phyloP scores from a whole-genome alignment of 2,797 vertebrate species.

The Austrolebias charrua region DNA sequence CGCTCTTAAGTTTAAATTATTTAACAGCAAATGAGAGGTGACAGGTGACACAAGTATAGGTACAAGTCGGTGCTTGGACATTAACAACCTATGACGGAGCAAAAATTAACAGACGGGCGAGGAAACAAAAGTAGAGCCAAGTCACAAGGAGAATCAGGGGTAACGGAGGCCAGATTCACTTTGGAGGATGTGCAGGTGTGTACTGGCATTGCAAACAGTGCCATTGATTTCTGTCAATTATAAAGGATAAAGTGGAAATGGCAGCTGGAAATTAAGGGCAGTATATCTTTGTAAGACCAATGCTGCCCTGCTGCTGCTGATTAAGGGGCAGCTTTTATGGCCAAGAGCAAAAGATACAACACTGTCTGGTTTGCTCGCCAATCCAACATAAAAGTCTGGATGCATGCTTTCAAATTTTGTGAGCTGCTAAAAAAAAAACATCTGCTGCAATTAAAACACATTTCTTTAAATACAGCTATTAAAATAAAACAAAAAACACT shows the following conservation, averaged over 20 bases:
- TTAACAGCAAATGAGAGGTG: constrained; percentile 67
- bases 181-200: constrained; percentile 40
- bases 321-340: constrained; percentile 33
- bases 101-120: constrained; percentile 36
- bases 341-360: constrained; percentile 16
- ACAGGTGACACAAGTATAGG: constrained; percentile 67
- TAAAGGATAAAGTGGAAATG: constrained; percentile 54
- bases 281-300: constrained; percentile 43
- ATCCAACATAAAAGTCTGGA: not conserved
- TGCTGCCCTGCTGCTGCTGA: constrained; percentile 35
- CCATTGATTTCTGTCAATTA: constrained; percentile 68
- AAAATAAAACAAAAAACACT: no score
- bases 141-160: constrained; percentile 11
- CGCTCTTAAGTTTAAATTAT: constrained; percentile 70
- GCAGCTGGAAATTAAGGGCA: constrained; percentile 58
- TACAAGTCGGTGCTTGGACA: constrained; percentile 45
- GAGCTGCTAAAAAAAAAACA: not conserved
- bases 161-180: constrained; percentile 13
- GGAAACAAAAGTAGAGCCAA: constrained; percentile 31
- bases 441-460: not conserved
- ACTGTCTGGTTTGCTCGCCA: constrained; percentile 38
- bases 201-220: constrained; percentile 52
- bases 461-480: no score
- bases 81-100: constrained; percentile 57
- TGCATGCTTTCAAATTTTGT: not conserved